Evolutionary conservation across 2,888 invertebrate genomes (phyloP), one percentile per base, ranked within the genome.

Genomic region (Cotesia congregata): DNA sequence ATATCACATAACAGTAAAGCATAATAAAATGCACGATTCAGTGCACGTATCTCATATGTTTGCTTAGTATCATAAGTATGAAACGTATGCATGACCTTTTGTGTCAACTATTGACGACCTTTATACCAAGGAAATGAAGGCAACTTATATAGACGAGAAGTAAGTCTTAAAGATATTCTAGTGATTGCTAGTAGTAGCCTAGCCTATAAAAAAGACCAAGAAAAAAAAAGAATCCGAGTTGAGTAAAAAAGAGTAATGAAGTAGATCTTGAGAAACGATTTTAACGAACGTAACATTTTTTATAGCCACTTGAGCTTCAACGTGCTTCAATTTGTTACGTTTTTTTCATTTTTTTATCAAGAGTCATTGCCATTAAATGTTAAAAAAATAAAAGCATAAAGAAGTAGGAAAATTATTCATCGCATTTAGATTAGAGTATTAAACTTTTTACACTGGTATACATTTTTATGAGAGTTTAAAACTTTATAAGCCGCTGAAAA

Each of bases 381-480:
- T 50, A 77, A 77, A 73, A 69, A 73, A 41, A 41, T 64, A 65
- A 41, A 72, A 67, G 68, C 59, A 15, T 15, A 30, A 61, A 69
- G 9, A 68, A 17, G 69, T 6, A 30, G 20, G 20, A 69, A 39
- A 69, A 41, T 50, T 50, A n/a, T 69, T 50, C 40, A 41, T 12
- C 20, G 72, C 61, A 59, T 68, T 72, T 62, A 64, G 15, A 60
- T 38, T 12, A 38, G 40, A 39, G 9, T 12, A 41, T 41, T 72
- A 62, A 17, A 15, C 64, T 72, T 39, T 72, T 17, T 41, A 15
- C 17, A 38, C 20, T 72, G 15, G 17, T 7, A 41, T 61, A 7
- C 20, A 60, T 50, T 50, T 50, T 12, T 72, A 40, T 72, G 40
- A 61, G 39, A 12, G 15, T 72, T 61, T 61, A 20, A 61, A 20